Evolutionary conservation across 1,140 invertebrate species (phyloP), one percentile per base, ranked within the genome.

Genomic region (Tachypleus tridentatus): DNA sequence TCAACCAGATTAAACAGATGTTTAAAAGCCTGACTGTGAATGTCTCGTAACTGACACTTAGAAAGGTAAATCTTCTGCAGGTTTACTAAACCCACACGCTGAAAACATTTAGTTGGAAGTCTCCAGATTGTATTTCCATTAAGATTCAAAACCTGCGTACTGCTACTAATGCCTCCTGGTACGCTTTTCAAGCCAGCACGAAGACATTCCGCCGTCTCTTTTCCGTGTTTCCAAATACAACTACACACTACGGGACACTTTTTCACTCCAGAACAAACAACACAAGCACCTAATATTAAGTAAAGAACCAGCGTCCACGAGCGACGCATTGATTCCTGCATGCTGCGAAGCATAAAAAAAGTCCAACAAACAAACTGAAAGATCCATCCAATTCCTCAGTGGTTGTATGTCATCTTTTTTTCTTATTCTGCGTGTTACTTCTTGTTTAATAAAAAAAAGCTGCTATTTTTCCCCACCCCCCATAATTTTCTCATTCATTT

Each of bases 221-320:
- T 94, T 3, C 91, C 91, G 72, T 86, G 85, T 76, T 91, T 93
- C 91, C 91, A 94, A 72, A 91, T 93, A 79, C 91, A 94, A 7
- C 82, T 80, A 76, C 92, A 94, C 5, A 71, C 58, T 51, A 62
- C 60, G 3, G 69, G 69, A 49, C 69, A 29, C 29, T 29, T 29
- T 29, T 29, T 29, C 29, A 29, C 29, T 29, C 29, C 29, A 29
- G 29, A 29, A 29, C 29, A 29, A 29, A 29, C 29, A 29, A 29
- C 29, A 29, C 29, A 29, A 29, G 29, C 29, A 29, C 29, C 29
- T 29, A 29, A 29, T 29, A 2, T 29, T 29, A 29, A 29, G 29
- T 29, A 29, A 29, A 29, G 29, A 29, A 29, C 29, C 0, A 29
- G 29, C 29, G 29, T 29, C 29, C 29, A 29, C 29, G 29, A 29